phyloP scores from a whole-genome alignment of 2,113 vertebrate genomes.

The Peucedramus taeniatus region DNA sequence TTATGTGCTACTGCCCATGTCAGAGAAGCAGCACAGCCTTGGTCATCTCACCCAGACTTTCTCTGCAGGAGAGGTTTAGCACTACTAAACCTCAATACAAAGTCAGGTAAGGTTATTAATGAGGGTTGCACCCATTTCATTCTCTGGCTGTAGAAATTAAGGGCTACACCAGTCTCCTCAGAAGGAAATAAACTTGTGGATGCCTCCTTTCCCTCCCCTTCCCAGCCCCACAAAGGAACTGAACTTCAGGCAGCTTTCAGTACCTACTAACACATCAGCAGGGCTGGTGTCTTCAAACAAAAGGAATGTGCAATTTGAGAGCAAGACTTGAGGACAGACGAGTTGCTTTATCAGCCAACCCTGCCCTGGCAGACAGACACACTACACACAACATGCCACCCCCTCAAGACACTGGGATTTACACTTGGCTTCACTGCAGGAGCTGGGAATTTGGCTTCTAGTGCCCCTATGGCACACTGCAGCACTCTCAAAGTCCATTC shows the following conservation, averaged over 20 bases:
- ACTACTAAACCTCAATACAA: not conserved
- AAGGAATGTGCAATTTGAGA: not conserved
- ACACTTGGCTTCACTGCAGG: not conserved
- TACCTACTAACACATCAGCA: not conserved
- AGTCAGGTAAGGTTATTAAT: not conserved
- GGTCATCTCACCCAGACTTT: too few species aligned
- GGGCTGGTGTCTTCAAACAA: not conserved
- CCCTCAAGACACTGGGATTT: not conserved
- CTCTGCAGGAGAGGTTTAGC: not conserved
- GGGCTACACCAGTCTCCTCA: not conserved
- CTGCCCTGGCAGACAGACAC: not conserved
- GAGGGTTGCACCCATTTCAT: not conserved
- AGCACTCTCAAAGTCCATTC: not conserved
- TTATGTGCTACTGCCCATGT: not conserved
- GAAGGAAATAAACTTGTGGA: not conserved
- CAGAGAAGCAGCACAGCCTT: not conserved
- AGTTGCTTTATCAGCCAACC: not conserved
- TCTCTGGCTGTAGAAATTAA: not conserved
- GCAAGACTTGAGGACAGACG: not conserved
- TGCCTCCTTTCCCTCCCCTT: not conserved
- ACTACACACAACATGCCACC: not conserved
- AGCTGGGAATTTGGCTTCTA: not conserved
- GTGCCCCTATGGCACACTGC: not conserved
- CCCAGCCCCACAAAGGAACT: accelerated
- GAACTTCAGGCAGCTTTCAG: not conserved